Conservation (phyloP, 2,797 vertebrate species). For the Muscicapa striata region DNA sequence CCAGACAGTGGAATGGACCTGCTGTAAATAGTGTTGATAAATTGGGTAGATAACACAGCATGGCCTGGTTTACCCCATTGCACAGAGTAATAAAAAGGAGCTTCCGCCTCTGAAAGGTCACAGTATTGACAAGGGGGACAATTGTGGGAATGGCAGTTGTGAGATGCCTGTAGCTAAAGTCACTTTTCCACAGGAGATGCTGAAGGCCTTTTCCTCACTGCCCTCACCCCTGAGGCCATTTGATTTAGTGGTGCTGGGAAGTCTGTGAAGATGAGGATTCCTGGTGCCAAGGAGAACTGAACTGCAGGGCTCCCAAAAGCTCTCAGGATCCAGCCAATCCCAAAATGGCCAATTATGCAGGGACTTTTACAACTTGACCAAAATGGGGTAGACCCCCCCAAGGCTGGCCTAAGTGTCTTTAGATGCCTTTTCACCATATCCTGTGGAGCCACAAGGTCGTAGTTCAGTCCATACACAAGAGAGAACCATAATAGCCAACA, state of each 20-base stretch:
- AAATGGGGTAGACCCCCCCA: rapidly evolving
- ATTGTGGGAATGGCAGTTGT: slow-evolving; percentile 1
- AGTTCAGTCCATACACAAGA: not conserved
- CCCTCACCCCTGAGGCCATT: not conserved
- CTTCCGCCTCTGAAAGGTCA: slow-evolving; percentile 68
- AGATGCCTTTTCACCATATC: not conserved
- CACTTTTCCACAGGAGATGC: not conserved
- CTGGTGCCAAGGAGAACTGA: not conserved
- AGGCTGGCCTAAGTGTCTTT: not conserved
- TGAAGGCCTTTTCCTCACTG: not conserved
- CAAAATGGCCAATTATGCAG: not conserved
- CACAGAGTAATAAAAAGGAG: slow-evolving; percentile 65
- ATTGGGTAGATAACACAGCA: slow-evolving; percentile 70
- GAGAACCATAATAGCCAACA: not conserved
- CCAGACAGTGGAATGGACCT: slow-evolving; percentile 63
- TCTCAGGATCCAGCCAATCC: not conserved
- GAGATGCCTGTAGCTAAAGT: not conserved
- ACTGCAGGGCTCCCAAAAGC: not conserved
- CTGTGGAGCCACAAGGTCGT: not conserved
- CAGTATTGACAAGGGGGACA: slow-evolving; percentile 49
- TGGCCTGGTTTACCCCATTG: slow-evolving; percentile 66
- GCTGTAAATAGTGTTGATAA: slow-evolving; percentile 73
- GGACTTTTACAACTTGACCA: not conserved
- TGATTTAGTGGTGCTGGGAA: not conserved
- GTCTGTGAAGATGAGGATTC: not conserved